Evolutionary conservation across 2,113 vertebrate species (phyloP).

Genomic region (Mesitornis unicolor): DNA sequence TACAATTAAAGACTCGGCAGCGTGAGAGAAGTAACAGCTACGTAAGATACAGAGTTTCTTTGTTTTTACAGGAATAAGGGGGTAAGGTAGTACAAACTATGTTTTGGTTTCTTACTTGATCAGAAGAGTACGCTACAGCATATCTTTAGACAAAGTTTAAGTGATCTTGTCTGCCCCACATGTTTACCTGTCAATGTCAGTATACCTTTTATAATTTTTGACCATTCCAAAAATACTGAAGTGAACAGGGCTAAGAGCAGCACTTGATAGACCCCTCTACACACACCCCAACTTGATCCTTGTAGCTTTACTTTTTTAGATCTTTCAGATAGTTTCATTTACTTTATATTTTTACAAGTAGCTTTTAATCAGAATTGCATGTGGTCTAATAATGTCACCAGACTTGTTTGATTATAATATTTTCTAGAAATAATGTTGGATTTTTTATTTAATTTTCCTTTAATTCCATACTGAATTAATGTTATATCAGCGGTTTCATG

Average conservation of each 20-base stretch:
- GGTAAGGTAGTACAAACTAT: neutral
- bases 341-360: neutral
- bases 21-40: neutral
- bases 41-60: neutral
- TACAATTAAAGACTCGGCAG: neutral
- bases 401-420: neutral
- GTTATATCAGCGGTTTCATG: neutral
- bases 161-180: neutral
- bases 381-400: neutral
- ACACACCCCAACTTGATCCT: neutral
- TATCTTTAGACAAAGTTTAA: neutral
- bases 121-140: neutral
- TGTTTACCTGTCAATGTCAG: neutral
- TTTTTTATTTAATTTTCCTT: neutral
- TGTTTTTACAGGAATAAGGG: neutral
- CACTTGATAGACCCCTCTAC: neutral
- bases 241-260: neutral
- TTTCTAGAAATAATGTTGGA: neutral
- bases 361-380: neutral
- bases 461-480: neutral
- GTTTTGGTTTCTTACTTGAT: neutral
- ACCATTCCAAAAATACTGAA: neutral
- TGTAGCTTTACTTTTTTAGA: neutral
- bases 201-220: neutral
- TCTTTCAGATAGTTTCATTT: neutral